Evolutionary conservation across 2,888 invertebrate species (phyloP).

Genomic region (Andrena fulva): DNA sequence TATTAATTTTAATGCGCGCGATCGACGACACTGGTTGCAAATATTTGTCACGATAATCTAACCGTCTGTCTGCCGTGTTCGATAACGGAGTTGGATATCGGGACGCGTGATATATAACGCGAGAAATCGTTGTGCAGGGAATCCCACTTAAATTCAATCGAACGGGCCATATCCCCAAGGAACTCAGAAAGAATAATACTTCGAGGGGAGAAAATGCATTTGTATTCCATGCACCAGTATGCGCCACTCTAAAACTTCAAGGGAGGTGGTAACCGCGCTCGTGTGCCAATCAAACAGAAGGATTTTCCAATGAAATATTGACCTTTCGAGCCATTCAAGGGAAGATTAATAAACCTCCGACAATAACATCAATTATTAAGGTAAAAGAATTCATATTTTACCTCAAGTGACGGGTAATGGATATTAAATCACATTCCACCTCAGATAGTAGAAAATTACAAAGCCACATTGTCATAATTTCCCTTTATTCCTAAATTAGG

Average conservation of each 20-base stretch:
- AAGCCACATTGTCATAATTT: too few relatives aligned
- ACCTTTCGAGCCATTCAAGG: too few relatives aligned
- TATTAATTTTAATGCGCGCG: background rate
- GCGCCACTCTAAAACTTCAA: slow-evolving; percentile 4
- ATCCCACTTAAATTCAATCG: slow-evolving; percentile 56
- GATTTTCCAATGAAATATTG: background rate
- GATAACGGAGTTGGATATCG: slow-evolving; percentile 22
- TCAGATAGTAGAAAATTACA: too few relatives aligned
- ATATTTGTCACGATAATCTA: slow-evolving; percentile 10
- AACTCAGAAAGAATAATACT: slow-evolving; percentile 45
- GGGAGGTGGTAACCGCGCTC: background rate
- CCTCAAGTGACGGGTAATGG: too few relatives aligned
- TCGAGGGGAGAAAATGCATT: slow-evolving; percentile 36
- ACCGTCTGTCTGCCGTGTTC: slow-evolving; percentile 4
- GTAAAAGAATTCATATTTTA: too few relatives aligned
- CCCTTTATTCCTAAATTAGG: too few relatives aligned
- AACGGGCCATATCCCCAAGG: slow-evolving; percentile 35
- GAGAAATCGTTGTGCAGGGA: slow-evolving; percentile 42
- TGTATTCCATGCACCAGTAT: slow-evolving; percentile 16
- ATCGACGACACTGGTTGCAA: background rate
- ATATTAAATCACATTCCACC: too few relatives aligned
- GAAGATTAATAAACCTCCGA: too few relatives aligned
- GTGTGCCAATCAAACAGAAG: background rate
- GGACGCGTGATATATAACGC: slow-evolving; percentile 18
- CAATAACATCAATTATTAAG: too few relatives aligned